phyloP scores from a whole-genome alignment of 2,888 invertebrate species.

The Spilarctia lutea region DNA sequence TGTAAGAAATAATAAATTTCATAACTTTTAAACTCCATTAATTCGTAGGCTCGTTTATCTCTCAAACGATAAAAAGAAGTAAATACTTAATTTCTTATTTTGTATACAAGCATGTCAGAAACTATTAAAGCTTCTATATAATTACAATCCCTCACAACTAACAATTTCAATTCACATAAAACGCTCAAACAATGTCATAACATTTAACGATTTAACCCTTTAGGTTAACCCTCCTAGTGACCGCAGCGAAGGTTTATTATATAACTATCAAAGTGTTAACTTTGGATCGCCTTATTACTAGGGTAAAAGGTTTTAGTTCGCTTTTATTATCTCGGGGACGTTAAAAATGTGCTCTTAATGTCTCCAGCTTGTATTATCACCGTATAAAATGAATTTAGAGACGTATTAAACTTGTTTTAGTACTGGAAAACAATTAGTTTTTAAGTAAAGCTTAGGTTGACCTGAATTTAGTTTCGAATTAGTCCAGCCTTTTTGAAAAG shows the following conservation, averaged over 20 bases:
- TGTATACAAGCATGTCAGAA: not conserved
- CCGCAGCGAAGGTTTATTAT: constrained; percentile 53
- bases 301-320: constrained; percentile 29
- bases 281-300: constrained; percentile 49
- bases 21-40: too few species aligned
- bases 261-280: constrained; percentile 52
- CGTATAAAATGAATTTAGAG: not conserved
- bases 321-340: constrained; percentile 38
- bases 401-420: not conserved
- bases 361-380: constrained; percentile 5
- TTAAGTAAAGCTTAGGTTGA: not conserved
- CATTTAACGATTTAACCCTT: constrained; percentile 45
- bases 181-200: constrained; percentile 41
- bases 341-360: constrained; percentile 20
- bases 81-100: not conserved
- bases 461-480: not conserved
- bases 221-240: constrained; percentile 53
- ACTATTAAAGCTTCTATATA: not conserved
- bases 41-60: too few species aligned
- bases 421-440: not conserved
- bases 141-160: constrained; percentile 4
- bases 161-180: constrained; percentile 35
- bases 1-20: too few species aligned
- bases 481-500: not conserved
- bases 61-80: too few species aligned